Evolutionary conservation across 2,797 vertebrate species (phyloP).

Genomic region (Mormyrus hasselquistii): DNA sequence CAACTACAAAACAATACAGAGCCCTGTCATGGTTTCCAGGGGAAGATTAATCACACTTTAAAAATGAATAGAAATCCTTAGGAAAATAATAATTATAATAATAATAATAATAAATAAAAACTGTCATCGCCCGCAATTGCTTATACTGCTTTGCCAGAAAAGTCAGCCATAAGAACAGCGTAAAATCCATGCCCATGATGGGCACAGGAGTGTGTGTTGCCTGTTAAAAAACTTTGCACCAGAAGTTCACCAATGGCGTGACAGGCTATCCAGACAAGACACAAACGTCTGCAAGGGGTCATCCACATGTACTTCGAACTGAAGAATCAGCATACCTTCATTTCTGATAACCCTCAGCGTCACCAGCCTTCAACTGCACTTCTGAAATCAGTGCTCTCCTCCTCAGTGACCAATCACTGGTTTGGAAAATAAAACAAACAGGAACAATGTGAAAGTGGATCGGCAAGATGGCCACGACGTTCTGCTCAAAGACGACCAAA

Average conservation of each 20-base stretch:
- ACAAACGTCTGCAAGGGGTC: neutral
- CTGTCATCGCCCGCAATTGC: neutral
- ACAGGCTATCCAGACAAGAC: neutral
- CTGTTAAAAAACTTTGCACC: neutral
- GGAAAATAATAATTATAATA: conserved; percentile 28
- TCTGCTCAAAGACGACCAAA: neutral
- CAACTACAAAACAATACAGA: conserved; percentile 65
- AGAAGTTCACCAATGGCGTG: neutral
- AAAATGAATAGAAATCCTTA: conserved; percentile 31
- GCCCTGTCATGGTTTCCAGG: conserved; percentile 38
- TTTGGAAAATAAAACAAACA: neutral
- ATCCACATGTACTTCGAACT: neutral
- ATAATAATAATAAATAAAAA: conserved; percentile 21
- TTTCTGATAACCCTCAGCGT: neutral
- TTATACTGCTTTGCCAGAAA: neutral
- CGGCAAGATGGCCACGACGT: neutral
- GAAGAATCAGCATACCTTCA: neutral
- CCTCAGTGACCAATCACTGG: neutral
- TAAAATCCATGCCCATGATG: neutral
- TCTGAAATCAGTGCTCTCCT: neutral
- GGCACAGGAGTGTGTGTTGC: neutral
- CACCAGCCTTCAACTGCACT: neutral
- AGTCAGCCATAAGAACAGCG: neutral
- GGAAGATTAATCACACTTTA: conserved; percentile 17
- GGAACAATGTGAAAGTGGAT: neutral